These are phyloP conservation scores for Atta cephalotes DNA, from an alignment of 1,140 invertebrate species.

Conservation along the genomic window DNA sequence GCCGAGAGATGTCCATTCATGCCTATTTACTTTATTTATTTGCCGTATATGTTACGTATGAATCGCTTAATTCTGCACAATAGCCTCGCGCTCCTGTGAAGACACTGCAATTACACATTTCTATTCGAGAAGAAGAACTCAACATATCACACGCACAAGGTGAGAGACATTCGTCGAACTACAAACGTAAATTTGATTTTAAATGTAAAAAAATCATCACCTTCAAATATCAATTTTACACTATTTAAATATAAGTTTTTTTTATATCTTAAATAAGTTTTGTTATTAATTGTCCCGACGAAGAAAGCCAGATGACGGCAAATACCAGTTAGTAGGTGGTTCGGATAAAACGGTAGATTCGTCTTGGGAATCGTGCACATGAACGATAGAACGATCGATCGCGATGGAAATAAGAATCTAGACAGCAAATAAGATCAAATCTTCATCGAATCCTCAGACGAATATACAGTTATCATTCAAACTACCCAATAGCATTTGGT, in stretches of 20 bases:
- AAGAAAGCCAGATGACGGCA: slow-evolving; percentile 84
- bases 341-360: slow-evolving; percentile 81
- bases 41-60: slow-evolving; percentile 60
- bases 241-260: slow-evolving; percentile 87
- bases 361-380: slow-evolving; percentile 63
- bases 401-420: slow-evolving; percentile 55
- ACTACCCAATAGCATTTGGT: slow-evolving; percentile 85
- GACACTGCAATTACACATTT: slow-evolving; percentile 81
- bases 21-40: slow-evolving; percentile 58
- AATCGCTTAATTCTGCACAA: slow-evolving; percentile 47
- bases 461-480: slow-evolving; percentile 81
- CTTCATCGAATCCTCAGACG: slow-evolving; percentile 65
- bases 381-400: slow-evolving; percentile 3
- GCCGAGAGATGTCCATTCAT: slow-evolving; percentile 70
- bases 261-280: slow-evolving; percentile 86
- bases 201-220: slow-evolving; percentile 84
- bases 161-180: slow-evolving; percentile 86
- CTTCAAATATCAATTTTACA: slow-evolving; percentile 86
- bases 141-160: slow-evolving; percentile 84
- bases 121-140: slow-evolving; percentile 81
- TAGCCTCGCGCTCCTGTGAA: slow-evolving; percentile 77
- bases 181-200: slow-evolving; percentile 85
- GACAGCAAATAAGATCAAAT: slow-evolving; percentile 56
- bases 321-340: slow-evolving; percentile 83
- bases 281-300: slow-evolving; percentile 84